Percentiles rank a stretch among this genome's conserved stretches.
Conservation (phyloP, 2,113 vertebrate genomes). For the Epinephelus cyanopodus region DNA sequence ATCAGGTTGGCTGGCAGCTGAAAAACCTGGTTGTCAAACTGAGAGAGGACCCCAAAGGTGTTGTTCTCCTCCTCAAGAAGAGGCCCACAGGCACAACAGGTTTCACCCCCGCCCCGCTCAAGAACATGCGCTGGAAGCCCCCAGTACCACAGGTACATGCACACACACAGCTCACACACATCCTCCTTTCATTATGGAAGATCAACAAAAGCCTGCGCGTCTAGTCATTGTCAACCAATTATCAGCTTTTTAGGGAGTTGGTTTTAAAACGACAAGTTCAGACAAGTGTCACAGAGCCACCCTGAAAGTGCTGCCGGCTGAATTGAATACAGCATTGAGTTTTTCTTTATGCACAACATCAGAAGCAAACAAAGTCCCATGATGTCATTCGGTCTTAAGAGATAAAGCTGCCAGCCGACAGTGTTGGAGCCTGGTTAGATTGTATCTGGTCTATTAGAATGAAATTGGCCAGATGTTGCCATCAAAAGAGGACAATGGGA, state of each 20-base stretch:
- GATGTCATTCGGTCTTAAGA: constrained; percentile 42
- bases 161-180: constrained; percentile 5
- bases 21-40: constrained; percentile 95
- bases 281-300: constrained; percentile 59
- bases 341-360: constrained; percentile 25
- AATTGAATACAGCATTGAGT: background rate
- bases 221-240: constrained; percentile 62
- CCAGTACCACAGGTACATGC: constrained; percentile 90
- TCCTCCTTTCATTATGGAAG: constrained; percentile 21
- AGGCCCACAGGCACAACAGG: constrained; percentile 91
- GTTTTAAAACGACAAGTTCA: constrained; percentile 65
- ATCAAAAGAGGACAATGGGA: constrained; percentile 9
- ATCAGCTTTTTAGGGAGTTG: constrained; percentile 69
- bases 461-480: constrained; percentile 16
- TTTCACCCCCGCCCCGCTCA: constrained; percentile 94
- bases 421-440: constrained; percentile 21
- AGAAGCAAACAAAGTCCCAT: constrained; percentile 38
- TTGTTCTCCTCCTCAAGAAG: constrained; percentile 93
- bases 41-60: constrained; percentile 93
- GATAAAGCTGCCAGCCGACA: constrained; percentile 12
- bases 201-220: constrained; percentile 23
- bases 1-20: constrained; percentile 97
- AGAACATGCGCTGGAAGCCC: constrained; percentile 97
- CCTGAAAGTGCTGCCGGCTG: constrained; percentile 44
- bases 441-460: constrained; percentile 33